Conservation (phyloP, 2,797 vertebrate genomes). For the Lophius americanus region DNA sequence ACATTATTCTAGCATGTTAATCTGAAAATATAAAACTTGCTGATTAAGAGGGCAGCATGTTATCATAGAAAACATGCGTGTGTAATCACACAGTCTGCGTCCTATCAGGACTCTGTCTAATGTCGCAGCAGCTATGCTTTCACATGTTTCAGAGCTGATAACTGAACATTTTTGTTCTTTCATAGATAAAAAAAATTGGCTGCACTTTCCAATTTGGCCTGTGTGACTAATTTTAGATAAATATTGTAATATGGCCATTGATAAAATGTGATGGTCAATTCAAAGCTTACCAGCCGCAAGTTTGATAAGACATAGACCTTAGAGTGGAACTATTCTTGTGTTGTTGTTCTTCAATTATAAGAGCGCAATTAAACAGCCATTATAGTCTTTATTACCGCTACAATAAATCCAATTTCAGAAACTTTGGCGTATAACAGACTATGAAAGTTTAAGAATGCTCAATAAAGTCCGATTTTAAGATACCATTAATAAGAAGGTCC, state of each 20-base stretch:
- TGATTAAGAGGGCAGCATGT: conserved; percentile 61
- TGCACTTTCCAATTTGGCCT: conserved; percentile 46
- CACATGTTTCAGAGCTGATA: conserved; percentile 66
- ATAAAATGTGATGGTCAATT: conserved; percentile 34
- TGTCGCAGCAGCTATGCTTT: conserved; percentile 55
- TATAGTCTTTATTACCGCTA: not conserved
- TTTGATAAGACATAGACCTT: conserved; percentile 33
- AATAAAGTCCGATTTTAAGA: too few relatives aligned
- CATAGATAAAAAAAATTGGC: conserved; percentile 57
- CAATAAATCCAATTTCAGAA: too few relatives aligned
- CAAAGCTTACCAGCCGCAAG: conserved; percentile 2
- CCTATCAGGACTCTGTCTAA: conserved; percentile 61
- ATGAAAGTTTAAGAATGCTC: too few relatives aligned
- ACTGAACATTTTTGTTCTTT: conserved; percentile 37
- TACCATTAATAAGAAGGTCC: not conserved
- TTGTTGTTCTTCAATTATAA: conserved; percentile 1
- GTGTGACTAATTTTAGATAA: conserved; percentile 64
- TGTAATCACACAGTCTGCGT: conserved; percentile 47
- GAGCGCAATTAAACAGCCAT: conserved; percentile 11
- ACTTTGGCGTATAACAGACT: too few relatives aligned
- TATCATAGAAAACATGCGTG: conserved; percentile 71
- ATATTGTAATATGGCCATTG: conserved; percentile 58
- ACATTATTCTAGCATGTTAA: conserved; percentile 45
- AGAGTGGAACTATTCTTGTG: conserved; percentile 6
- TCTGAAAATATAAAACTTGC: conserved; percentile 55